Conservation (phyloP, 2,888 invertebrate genomes). For the Drosophila mayaguana region DNA sequence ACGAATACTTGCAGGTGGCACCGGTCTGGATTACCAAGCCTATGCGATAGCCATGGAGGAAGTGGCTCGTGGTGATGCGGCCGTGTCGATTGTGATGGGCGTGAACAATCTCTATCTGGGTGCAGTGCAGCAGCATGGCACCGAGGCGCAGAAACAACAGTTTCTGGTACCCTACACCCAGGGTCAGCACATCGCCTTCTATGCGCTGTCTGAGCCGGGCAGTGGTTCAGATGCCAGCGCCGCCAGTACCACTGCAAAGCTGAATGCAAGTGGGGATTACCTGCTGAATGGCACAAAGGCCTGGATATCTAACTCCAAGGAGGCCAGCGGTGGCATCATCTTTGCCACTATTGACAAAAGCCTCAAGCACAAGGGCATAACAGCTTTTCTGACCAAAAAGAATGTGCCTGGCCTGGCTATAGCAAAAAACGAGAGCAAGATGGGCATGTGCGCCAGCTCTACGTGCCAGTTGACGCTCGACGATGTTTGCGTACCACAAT, state of each 20-base stretch:
- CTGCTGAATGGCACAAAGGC: conserved; percentile 94
- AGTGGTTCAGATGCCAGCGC: conserved; percentile 98
- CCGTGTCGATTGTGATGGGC: conserved; percentile 96
- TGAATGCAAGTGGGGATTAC: conserved; percentile 88
- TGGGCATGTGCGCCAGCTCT: conserved; percentile 92
- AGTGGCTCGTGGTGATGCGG: conserved; percentile 95
- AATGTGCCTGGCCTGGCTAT: conserved; percentile 91
- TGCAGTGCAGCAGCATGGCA: conserved; percentile 92
- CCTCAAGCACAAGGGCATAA: conserved; percentile 91
- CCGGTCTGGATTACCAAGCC: conserved; percentile 95
- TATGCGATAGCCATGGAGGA: conserved; percentile 97
- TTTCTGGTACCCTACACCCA: conserved; percentile 90
- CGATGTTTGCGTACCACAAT: conserved; percentile 92
- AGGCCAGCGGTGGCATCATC: conserved; percentile 92
- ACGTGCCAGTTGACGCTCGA: conserved; percentile 96
- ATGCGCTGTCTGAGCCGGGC: conserved; percentile 96
- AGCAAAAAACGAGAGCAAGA: conserved; percentile 97
- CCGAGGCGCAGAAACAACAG: conserved; percentile 90
- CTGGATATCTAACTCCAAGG: conserved; percentile 96
- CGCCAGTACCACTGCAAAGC: conserved; percentile 93
- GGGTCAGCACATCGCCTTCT: conserved; percentile 92
- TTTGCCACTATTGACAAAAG: conserved; percentile 95
- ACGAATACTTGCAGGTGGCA: conserved; percentile 87
- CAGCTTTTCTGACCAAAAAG: conserved; percentile 94
- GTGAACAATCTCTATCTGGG: conserved; percentile 96